phyloP scores from a whole-genome alignment of 2,113 vertebrate species.

The Corythaixoides concolor region DNA sequence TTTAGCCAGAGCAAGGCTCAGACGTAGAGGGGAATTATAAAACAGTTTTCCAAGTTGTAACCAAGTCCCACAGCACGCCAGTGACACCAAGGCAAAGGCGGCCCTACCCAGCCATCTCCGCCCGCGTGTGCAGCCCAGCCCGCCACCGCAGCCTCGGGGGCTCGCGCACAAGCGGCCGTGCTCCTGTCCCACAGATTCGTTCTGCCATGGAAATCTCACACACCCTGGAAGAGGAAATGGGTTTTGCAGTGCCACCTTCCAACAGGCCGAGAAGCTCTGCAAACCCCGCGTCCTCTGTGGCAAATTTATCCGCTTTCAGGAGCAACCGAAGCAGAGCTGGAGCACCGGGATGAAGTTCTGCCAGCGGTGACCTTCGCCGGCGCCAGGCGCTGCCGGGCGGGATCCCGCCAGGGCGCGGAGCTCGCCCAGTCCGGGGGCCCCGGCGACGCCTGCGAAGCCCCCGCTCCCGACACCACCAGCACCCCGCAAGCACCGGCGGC shows the following conservation, averaged over 20 bases:
- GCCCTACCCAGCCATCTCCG: background rate
- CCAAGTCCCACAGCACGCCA: background rate
- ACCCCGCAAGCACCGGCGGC: background rate
- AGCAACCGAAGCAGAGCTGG: background rate
- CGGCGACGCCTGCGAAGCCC: background rate
- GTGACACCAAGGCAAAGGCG: background rate
- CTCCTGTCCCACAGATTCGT: background rate
- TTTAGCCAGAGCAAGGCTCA: background rate
- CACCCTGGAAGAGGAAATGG: background rate
- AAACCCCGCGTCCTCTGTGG: background rate
- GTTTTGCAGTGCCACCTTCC: background rate
- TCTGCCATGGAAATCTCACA: background rate
- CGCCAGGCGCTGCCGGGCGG: background rate
- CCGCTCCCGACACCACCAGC: background rate
- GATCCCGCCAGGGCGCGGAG: background rate
- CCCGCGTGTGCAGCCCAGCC: background rate
- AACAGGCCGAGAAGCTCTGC: background rate
- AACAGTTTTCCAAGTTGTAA: background rate
- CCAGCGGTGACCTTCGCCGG: conserved; percentile 45
- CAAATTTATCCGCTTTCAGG: background rate
- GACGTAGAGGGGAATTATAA: background rate
- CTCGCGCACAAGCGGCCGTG: background rate
- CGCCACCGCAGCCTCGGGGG: background rate
- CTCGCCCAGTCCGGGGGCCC: background rate
- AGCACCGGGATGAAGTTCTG: background rate